Evolutionary conservation across 2,797 vertebrate genomes (phyloP).

Genomic region (Euthynnus affinis): DNA sequence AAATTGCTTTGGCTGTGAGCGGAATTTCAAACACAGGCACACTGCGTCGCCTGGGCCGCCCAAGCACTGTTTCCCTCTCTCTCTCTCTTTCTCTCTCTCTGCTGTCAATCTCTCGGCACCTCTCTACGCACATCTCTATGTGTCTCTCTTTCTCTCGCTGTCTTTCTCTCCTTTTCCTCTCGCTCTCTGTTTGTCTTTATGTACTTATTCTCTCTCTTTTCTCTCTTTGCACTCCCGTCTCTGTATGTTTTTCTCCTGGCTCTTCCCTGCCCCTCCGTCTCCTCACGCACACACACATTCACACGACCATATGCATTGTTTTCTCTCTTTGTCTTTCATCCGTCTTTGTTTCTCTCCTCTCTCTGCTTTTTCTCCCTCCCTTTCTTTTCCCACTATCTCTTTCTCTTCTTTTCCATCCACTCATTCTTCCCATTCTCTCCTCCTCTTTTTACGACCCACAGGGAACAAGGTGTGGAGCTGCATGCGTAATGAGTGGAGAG

Average conservation of each 20-base stretch:
- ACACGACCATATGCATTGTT: slow-evolving; percentile 37
- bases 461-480: slow-evolving; percentile 88
- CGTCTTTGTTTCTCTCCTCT: slow-evolving; percentile 38
- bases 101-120: slow-evolving; percentile 70
- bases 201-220: slow-evolving; percentile 65
- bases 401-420: slow-evolving; percentile 42
- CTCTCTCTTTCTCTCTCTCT: slow-evolving; percentile 56
- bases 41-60: slow-evolving; percentile 85
- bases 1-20: slow-evolving; percentile 98
- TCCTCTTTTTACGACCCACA: slow-evolving; percentile 86
- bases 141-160: slow-evolving; percentile 40
- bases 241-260: slow-evolving; percentile 55
- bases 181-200: slow-evolving; percentile 68
- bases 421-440: slow-evolving; percentile 54
- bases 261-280: slow-evolving; percentile 25
- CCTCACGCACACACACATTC: slow-evolving; percentile 17
- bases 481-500: slow-evolving; percentile 87
- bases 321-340: slow-evolving; percentile 57
- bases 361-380: slow-evolving; percentile 11
- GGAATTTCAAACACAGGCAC: slow-evolving; percentile 96
- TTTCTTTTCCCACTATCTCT: slow-evolving; percentile 35
- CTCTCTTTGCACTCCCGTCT: slow-evolving; percentile 39
- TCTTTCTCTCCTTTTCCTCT: slow-evolving; percentile 43
- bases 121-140: slow-evolving; percentile 64
- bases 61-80: slow-evolving; percentile 76